These are phyloP conservation scores for Sorex fumeus DNA, from an alignment of 2,113 vertebrate species.

Conservation along the genomic window DNA sequence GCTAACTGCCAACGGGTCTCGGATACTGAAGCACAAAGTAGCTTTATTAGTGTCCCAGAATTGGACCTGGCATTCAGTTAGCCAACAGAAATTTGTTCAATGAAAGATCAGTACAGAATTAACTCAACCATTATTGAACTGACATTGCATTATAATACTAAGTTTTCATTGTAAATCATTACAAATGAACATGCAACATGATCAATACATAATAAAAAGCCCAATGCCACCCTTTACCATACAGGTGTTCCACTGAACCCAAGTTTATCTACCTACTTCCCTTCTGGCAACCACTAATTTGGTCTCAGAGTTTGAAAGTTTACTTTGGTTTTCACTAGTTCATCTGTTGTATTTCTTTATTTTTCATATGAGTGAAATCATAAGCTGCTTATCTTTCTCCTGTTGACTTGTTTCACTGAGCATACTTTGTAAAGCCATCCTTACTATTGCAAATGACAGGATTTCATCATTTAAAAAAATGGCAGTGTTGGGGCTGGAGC, in stretches of 20 bases:
- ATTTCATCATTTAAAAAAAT: background rate
- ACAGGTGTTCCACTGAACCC: background rate
- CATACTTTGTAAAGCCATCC: background rate
- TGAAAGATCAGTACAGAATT: background rate
- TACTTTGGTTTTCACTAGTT: background rate
- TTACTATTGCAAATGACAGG: background rate
- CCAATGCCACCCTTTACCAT: too few relatives aligned
- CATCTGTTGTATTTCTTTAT: background rate
- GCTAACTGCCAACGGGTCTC: background rate
- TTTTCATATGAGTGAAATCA: background rate
- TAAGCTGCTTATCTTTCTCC: background rate
- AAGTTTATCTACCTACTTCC: background rate
- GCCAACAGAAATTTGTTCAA: background rate
- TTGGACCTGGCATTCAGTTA: background rate
- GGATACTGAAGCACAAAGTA: too few relatives aligned
- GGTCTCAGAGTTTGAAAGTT: background rate
- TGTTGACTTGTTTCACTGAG: background rate
- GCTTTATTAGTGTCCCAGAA: background rate
- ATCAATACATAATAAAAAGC: background rate
- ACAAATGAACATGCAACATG: background rate
- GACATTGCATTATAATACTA: background rate
- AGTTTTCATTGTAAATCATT: background rate
- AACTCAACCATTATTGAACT: background rate
- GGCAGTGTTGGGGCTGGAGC: too few relatives aligned
- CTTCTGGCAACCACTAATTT: background rate